phyloP scores from a whole-genome alignment of 2,113 vertebrate species.

The human (Homo sapiens) region DNA sequence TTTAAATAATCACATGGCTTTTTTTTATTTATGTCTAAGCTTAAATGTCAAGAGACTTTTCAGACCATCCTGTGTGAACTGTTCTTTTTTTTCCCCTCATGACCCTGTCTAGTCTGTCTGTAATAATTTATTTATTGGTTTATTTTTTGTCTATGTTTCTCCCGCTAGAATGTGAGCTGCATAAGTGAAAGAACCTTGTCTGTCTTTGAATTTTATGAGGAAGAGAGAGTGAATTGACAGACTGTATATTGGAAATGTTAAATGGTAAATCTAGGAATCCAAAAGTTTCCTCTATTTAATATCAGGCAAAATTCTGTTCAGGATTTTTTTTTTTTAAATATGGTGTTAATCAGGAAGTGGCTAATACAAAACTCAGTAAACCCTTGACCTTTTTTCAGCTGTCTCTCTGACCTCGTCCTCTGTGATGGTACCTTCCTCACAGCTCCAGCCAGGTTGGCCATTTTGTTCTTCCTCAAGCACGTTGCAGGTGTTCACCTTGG shows the following conservation, averaged over 20 bases:
- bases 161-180: neutral
- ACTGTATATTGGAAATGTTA: slow-evolving; percentile 14
- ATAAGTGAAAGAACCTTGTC: neutral
- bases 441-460: neutral
- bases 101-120: neutral
- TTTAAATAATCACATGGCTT: neutral
- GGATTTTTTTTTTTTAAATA: neutral
- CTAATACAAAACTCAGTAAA: neutral
- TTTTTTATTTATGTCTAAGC: neutral
- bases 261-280: neutral
- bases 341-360: slow-evolving; percentile 7
- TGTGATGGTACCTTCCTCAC: neutral
- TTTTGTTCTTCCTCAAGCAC: neutral
- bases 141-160: slow-evolving; percentile 17
- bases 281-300: neutral
- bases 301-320: neutral
- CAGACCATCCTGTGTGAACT: neutral
- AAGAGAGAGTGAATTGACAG: slow-evolving; percentile 3
- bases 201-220: slow-evolving; percentile 36
- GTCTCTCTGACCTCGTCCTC: neutral
- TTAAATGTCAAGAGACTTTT: neutral
- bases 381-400: neutral
- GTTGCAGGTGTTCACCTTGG: neutral
- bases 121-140: neutral
- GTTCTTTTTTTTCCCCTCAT: neutral